These are phyloP conservation scores for Monarcha castaneiventris DNA, from an alignment of 2,113 vertebrate species.

Conservation along the genomic window DNA sequence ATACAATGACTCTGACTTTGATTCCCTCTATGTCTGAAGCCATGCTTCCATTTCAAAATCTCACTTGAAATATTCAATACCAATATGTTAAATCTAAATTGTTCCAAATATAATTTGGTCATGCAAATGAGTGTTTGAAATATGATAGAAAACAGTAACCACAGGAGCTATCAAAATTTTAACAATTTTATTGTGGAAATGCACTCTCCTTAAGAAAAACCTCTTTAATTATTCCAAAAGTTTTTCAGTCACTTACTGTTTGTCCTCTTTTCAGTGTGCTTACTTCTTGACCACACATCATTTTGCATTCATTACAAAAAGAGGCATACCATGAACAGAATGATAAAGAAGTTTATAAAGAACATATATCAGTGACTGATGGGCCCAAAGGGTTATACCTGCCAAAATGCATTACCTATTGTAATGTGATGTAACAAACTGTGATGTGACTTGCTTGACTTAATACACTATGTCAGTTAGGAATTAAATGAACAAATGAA, in stretches of 20 bases:
- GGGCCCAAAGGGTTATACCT: background rate
- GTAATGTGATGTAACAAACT: background rate
- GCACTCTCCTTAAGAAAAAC: background rate
- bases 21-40: background rate
- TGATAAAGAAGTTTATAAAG: background rate
- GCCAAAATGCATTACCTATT: slow-evolving; percentile 15
- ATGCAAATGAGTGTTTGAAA: background rate
- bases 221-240: background rate
- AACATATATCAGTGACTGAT: slow-evolving; percentile 13
- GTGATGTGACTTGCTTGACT: background rate
- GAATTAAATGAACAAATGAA: background rate
- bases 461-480: background rate
- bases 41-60: background rate
- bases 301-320: slow-evolving; percentile 6
- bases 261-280: background rate
- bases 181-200: background rate
- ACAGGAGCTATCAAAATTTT: background rate
- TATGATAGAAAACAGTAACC: background rate
- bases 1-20: background rate
- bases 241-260: background rate
- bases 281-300: background rate
- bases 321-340: background rate
- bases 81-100: background rate
- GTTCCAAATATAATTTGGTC: background rate
- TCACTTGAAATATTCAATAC: background rate